These are phyloP conservation scores for Clarias macrocephalus DNA, from an alignment of 2,113 vertebrate species.

Conservation along the genomic window DNA sequence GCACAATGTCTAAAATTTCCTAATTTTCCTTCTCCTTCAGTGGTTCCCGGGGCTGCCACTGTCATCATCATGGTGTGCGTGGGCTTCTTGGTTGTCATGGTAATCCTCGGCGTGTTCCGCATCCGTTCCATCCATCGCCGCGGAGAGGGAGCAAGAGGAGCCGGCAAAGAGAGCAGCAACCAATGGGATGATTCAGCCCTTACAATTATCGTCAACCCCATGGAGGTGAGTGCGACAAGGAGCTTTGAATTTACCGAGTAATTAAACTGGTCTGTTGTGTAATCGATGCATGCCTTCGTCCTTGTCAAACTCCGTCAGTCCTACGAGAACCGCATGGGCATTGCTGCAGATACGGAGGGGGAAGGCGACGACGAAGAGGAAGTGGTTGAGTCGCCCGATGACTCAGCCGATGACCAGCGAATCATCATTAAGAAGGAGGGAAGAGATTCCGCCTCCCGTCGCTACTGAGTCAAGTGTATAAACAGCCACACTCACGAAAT, in stretches of 20 bases:
- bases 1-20: neutral
- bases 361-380: conserved; percentile 80
- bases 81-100: conserved; percentile 96
- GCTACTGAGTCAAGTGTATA: conserved; percentile 73
- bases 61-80: conserved; percentile 97
- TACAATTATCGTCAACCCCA: conserved; percentile 97
- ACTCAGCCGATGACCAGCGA: conserved; percentile 77
- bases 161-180: conserved; percentile 80
- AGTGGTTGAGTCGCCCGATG: conserved; percentile 82
- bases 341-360: conserved; percentile 69
- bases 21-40: conserved; percentile 61
- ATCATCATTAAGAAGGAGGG: conserved; percentile 82
- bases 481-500: neutral
- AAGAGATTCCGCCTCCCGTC: conserved; percentile 72
- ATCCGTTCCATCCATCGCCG: conserved; percentile 92
- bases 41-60: conserved; percentile 92
- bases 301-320: conserved; percentile 58
- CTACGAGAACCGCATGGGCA: conserved; percentile 75
- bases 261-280: neutral
- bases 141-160: conserved; percentile 64
- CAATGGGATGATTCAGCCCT: conserved; percentile 98
- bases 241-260: neutral
- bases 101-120: conserved; percentile 90
- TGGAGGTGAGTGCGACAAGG: conserved; percentile 82
- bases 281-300: neutral